Conservation (phyloP, 2,888 invertebrate species). For the Parnassius apollo region DNA sequence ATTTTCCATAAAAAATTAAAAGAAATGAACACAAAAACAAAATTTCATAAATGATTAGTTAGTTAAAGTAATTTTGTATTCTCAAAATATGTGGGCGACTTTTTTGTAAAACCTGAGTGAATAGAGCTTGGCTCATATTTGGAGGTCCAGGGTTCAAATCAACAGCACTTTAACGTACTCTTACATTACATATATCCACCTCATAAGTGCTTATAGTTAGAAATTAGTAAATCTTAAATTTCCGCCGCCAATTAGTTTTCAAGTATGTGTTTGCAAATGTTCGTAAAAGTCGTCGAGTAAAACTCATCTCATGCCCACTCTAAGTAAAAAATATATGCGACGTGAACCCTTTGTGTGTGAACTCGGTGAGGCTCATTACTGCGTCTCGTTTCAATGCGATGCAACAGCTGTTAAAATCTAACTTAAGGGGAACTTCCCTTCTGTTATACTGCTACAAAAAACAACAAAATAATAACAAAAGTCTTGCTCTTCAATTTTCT, state of each 20-base stretch:
- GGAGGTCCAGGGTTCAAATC: no score
- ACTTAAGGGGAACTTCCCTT: slow-evolving; percentile 13
- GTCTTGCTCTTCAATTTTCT: neutral
- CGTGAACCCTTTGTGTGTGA: slow-evolving; percentile 11
- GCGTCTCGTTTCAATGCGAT: slow-evolving; percentile 22
- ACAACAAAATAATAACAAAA: slow-evolving; percentile 5
- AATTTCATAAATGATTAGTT: no score
- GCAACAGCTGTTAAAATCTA: slow-evolving; percentile 19
- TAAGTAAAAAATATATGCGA: slow-evolving; percentile 6
- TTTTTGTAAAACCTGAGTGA: no score
- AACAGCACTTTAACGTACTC: no score
- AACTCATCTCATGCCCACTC: slow-evolving; percentile 4
- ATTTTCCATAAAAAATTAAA: no score
- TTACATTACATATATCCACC: no score
- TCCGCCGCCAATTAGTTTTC: neutral
- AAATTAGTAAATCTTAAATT: no score
- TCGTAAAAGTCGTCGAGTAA: neutral
- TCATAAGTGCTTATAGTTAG: no score
- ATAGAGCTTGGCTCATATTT: no score
- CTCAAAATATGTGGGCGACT: no score
- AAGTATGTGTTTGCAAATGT: neutral
- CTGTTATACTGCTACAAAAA: slow-evolving; percentile 3
- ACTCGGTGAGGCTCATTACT: slow-evolving; percentile 22
- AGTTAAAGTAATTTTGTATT: no score
- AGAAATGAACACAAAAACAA: no score